phyloP scores from a whole-genome alignment of 2,888 invertebrate genomes.

The Erpobdella octoculata region DNA sequence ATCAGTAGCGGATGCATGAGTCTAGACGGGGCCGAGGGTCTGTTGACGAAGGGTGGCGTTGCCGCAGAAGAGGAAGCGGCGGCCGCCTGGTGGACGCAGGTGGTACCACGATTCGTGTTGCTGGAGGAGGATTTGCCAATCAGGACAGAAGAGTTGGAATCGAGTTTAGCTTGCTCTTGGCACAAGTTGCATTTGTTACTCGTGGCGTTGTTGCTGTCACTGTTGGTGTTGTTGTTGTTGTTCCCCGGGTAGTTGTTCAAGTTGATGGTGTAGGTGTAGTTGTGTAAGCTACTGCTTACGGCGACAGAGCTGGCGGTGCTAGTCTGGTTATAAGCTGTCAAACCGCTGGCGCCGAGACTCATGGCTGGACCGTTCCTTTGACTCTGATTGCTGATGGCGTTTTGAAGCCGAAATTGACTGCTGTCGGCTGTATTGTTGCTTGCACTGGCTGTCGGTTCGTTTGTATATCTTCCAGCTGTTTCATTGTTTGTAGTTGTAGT shows the following conservation, averaged over 20 bases:
- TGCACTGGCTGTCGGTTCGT: not conserved
- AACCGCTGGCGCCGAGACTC: not conserved
- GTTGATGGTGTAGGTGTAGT: slow-evolving; percentile 27
- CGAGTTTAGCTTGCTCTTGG: slow-evolving; percentile 6
- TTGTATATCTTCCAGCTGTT: not conserved
- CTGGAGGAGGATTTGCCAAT: not conserved
- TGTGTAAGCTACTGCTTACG: not conserved
- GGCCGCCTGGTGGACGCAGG: not conserved
- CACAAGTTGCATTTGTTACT: slow-evolving; percentile 26
- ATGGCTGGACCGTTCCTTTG: not conserved
- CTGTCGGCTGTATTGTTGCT: not conserved
- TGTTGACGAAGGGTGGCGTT: slow-evolving; percentile 1
- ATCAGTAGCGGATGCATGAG: slow-evolving; percentile 13
- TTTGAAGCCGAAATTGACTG: not conserved
- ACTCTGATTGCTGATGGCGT: not conserved
- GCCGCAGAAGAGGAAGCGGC: not conserved
- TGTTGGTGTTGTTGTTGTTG: slow-evolving; percentile 1
- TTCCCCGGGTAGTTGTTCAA: slow-evolving; percentile 15
- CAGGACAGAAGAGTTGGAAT: not conserved
- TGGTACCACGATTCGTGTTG: not conserved
- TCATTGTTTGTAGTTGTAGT: not conserved
- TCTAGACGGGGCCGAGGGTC: not conserved
- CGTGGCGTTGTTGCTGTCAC: not conserved
- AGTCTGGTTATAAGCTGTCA: not conserved
- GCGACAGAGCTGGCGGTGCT: not conserved